A percentile compares a stretch with the other conserved stretches of the same genome.
These are phyloP conservation scores for Paragorgia papillata DNA, from an alignment of 92 coral and sea anemone genomes.

Conservation along the genomic window DNA sequence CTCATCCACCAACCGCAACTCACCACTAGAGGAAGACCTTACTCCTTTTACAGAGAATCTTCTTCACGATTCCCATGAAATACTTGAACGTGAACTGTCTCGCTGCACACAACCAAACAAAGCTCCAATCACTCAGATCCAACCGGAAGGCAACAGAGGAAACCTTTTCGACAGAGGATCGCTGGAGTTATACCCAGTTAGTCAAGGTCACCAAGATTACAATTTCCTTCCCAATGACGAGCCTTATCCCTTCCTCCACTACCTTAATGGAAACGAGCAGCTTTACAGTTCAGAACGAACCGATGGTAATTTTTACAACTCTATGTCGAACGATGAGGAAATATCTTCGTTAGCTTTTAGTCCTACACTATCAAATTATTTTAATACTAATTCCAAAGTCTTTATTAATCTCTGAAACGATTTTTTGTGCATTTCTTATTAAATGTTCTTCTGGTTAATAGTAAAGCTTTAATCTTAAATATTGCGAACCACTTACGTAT, in stretches of 20 bases:
- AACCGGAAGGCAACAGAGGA: too few species aligned
- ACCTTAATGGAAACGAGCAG: not conserved
- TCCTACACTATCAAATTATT: not conserved
- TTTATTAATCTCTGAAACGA: not conserved
- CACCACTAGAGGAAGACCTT: not conserved
- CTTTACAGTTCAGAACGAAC: not conserved
- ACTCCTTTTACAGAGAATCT: not conserved
- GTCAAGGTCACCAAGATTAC: too few species aligned
- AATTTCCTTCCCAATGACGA: not conserved
- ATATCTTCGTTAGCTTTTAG: not conserved
- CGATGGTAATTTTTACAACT: not conserved
- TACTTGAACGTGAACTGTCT: too few species aligned
- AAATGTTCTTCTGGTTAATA: not conserved
- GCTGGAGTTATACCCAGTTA: too few species aligned
- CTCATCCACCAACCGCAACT: not conserved
- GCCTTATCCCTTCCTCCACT: not conserved
- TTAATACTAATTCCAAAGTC: not conserved
- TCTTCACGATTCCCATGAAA: too few species aligned
- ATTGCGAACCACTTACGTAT: too few species aligned
- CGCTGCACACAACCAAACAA: too few species aligned
- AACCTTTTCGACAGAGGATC: too few species aligned
- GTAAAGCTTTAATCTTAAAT: too few species aligned
- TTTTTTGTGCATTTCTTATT: not conserved
- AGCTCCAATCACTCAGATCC: too few species aligned
- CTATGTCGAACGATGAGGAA: not conserved